These are phyloP conservation scores for Agonopterix arenella DNA, from an alignment of 2,888 invertebrate species.

Conservation along the genomic window DNA sequence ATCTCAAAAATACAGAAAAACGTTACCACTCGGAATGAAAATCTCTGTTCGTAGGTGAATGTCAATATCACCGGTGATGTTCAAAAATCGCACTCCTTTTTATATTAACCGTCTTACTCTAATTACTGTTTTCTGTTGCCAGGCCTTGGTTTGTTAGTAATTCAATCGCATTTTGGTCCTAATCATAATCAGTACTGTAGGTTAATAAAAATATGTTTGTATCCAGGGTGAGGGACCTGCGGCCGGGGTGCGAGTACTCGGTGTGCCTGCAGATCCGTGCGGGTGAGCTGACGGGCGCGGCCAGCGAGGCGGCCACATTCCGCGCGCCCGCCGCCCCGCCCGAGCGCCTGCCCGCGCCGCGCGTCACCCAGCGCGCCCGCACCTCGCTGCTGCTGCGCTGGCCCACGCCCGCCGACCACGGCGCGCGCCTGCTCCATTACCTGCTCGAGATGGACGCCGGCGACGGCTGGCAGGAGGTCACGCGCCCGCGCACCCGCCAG, in stretches of 20 bases:
- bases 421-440: slow-evolving; percentile 86
- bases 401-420: slow-evolving; percentile 86
- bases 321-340: slow-evolving; percentile 89
- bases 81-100: too few species aligned
- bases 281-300: slow-evolving; percentile 84
- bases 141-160: background rate
- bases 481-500: slow-evolving; percentile 84
- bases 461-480: slow-evolving; percentile 83
- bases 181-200: background rate
- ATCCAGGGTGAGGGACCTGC: slow-evolving; percentile 84
- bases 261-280: slow-evolving; percentile 87
- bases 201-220: background rate
- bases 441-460: slow-evolving; percentile 87
- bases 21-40: too few species aligned
- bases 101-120: background rate
- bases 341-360: slow-evolving; percentile 83
- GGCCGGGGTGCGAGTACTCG: slow-evolving; percentile 92
- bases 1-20: too few species aligned
- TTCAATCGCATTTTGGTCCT: too few species aligned
- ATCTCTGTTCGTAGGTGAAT: too few species aligned
- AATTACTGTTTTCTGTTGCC: background rate
- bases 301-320: slow-evolving; percentile 87
- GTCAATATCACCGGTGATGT: too few species aligned
- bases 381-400: slow-evolving; percentile 83
- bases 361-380: slow-evolving; percentile 83